These are phyloP conservation scores for Stegastes partitus DNA, from an alignment of 2,113 vertebrate species.

Conservation along the genomic window DNA sequence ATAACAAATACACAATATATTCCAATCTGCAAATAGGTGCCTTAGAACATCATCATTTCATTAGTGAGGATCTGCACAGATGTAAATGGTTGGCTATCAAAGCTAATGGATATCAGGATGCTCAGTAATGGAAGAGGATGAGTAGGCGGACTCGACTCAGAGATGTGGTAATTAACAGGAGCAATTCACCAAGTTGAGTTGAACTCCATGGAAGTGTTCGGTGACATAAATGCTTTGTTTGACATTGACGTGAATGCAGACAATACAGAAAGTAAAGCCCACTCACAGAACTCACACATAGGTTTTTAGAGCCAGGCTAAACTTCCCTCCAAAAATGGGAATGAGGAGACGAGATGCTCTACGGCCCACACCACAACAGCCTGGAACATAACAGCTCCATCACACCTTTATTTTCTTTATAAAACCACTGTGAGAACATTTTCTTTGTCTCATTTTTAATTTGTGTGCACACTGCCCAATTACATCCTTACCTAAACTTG, in stretches of 20 bases:
- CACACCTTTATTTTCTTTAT: background rate
- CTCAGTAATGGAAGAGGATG: conserved; percentile 23
- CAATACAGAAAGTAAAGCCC: background rate
- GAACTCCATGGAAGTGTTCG: conserved; percentile 12
- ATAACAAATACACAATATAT: conserved; percentile 10
- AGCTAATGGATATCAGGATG: conserved; percentile 57
- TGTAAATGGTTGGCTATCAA: conserved; percentile 49
- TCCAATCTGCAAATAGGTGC: conserved; percentile 2
- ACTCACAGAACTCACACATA: no score
- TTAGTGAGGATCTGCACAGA: conserved; percentile 40
- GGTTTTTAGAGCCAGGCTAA: background rate
- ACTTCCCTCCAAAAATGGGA: conserved; percentile 22
- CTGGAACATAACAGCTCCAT: background rate
- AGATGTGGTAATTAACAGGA: conserved; percentile 44
- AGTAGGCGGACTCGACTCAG: conserved; percentile 38
- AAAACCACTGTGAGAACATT: background rate
- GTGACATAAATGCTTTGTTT: background rate
- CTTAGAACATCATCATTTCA: conserved; percentile 38
- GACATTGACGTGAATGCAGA: conserved; percentile 1
- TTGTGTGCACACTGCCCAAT: background rate
- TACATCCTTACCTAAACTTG: background rate
- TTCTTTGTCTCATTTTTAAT: background rate
- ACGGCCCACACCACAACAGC: conserved; percentile 12
- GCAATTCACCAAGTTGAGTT: conserved; percentile 39
- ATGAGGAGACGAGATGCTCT: conserved; percentile 4